Conservation (phyloP, 1,140 invertebrate genomes). For the Lysiphlebus fabarum region DNA sequence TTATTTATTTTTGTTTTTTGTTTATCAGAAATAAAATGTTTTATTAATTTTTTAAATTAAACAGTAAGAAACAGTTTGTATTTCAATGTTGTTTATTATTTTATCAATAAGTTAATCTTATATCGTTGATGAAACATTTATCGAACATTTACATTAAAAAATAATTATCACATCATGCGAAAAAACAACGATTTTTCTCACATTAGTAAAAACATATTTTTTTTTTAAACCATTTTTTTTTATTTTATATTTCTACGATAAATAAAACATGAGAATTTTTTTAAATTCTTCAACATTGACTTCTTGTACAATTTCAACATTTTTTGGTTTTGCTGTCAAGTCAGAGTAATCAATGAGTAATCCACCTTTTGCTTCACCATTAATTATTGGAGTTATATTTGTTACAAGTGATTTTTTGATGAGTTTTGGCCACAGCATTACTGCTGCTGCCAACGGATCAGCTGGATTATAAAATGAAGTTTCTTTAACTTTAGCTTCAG, state of each 20-base stretch:
- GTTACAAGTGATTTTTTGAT: conserved; percentile 22
- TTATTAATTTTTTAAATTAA: background rate
- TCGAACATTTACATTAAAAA: too few relatives aligned
- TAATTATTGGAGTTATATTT: conserved; percentile 29
- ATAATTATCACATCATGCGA: too few relatives aligned
- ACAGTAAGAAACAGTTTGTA: too few relatives aligned
- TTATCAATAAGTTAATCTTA: too few relatives aligned
- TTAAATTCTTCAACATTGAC: conserved; percentile 31
- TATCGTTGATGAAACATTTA: too few relatives aligned
- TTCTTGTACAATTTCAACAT: conserved; percentile 33
- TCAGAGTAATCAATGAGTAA: conserved; percentile 35
- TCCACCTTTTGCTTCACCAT: conserved; percentile 31
- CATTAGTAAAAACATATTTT: too few relatives aligned
- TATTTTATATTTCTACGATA: conserved; percentile 15
- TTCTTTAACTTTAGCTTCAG: conserved; percentile 36
- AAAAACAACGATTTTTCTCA: too few relatives aligned
- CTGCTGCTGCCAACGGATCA: conserved; percentile 40
- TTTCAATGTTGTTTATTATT: too few relatives aligned
- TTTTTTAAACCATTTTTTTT: too few relatives aligned
- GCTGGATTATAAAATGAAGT: conserved; percentile 33
- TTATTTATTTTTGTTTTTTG: conserved; percentile 13
- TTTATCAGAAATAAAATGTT: background rate
- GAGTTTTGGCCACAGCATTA: conserved; percentile 39
- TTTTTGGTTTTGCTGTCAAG: conserved; percentile 24
- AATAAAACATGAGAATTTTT: conserved; percentile 29